Evolutionary conservation across 1,140 invertebrate species (phyloP), one percentile per base, ranked within the genome.

Genomic region (Drosophila guanche): DNA sequence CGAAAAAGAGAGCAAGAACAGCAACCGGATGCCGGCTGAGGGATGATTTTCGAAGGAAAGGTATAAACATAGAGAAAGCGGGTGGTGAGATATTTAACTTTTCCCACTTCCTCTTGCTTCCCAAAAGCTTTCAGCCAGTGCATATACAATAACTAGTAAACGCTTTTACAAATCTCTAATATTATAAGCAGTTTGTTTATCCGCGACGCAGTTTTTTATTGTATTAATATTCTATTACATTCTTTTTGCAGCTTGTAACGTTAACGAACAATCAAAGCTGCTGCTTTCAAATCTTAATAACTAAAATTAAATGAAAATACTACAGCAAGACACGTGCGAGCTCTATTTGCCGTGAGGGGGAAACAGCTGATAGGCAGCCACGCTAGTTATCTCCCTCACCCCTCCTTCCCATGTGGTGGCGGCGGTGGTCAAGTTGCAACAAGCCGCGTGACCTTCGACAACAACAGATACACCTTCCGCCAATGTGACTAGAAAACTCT

Each of bases 401-500:
- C 70, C 42, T 33, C 37, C 25, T 16, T 47, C 50, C 29, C 8
- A 68, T 67, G 62, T 55, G 65, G 65, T 10, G 33, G 33, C 1
- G 33, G 1, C 3, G 1, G 10, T 37, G 33, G 33, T 4, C 10
- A 47, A 55, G 16, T 45, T 33, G 41, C 46, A 51, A 69, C 53
- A 51, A 12, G 54, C 54, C 69, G 58, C 69, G 70, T 74, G 70
- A 57, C 70, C 70, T 74, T 74, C 52, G 69, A 29, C 70, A 74
- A 65, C 59, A 73, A 63, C 69, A 63, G 6, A 20, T 14, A 22
- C 45, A 59, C 33, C 25, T 72, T 51, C 41, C 41, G 48, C 46
- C 67, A 33, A 62, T 55, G 53, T 40, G 41, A 23, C 53, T 43
- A 14, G 25, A 12, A 25, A 4, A 54, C 20, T 23, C 5, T 23